phyloP scores from a whole-genome alignment of 2,113 vertebrate species.

The Pangasianodon hypophthalmus region DNA sequence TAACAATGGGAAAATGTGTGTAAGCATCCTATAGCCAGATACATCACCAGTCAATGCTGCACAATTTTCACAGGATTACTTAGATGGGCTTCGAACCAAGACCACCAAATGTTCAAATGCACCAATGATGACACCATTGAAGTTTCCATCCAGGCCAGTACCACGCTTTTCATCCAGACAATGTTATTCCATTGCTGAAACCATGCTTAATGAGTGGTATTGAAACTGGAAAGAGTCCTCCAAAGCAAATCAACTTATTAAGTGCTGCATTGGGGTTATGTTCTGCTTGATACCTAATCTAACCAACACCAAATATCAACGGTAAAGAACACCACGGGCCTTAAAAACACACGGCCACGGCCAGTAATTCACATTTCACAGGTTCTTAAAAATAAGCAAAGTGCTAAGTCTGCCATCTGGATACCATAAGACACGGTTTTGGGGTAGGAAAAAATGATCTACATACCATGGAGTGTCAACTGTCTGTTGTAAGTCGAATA shows the following conservation, averaged over 20 bases:
- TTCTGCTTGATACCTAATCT: constrained; percentile 14
- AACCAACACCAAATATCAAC: constrained; percentile 29
- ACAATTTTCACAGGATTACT: constrained; percentile 39
- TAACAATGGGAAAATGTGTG: constrained; percentile 58
- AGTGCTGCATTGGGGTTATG: constrained; percentile 10
- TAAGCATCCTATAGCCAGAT: constrained; percentile 40
- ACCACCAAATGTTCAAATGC: constrained; percentile 45
- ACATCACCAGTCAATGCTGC: constrained; percentile 1
- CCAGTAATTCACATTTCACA: constrained; percentile 52
- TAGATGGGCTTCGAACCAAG: constrained; percentile 42
- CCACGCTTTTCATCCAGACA: constrained; percentile 13
- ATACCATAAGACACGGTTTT: constrained; percentile 48
- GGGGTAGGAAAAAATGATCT: constrained; percentile 35
- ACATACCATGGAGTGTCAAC: constrained; percentile 19
- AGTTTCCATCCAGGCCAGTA: constrained; percentile 38
- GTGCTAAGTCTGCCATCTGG: constrained; percentile 55
- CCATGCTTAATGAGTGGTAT: constrained; percentile 21
- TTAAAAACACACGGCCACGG: constrained; percentile 18
- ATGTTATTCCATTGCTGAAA: constrained; percentile 23
- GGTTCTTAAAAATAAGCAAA: constrained; percentile 54
- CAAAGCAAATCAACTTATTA: constrained; percentile 8
- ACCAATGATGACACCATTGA: constrained; percentile 32
- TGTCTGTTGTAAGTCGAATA: constrained; percentile 38
- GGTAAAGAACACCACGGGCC: not conserved
- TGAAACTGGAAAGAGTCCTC: constrained; percentile 15